A percentile compares a stretch with the other conserved stretches of the same genome.
phyloP scores from a whole-genome alignment of 2,113 vertebrate species.

The Falcunculus frontatus region DNA sequence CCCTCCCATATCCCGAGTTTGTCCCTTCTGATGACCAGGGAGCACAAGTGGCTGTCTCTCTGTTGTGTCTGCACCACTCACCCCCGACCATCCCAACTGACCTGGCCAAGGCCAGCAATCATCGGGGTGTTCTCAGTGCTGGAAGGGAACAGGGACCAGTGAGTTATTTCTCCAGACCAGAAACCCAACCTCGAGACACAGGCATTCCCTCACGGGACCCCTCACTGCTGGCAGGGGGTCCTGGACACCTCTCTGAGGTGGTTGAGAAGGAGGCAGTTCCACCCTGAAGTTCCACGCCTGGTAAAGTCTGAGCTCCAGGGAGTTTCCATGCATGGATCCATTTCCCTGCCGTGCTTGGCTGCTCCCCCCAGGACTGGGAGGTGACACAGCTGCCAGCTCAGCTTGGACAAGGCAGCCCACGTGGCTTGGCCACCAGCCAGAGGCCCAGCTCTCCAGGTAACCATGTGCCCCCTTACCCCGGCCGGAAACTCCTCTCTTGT shows the following conservation, averaged over 20 bases:
- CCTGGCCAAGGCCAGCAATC: conserved; percentile 95
- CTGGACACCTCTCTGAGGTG: not conserved
- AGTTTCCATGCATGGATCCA: fast-evolving
- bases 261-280: not conserved
- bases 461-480: conserved; percentile 77
- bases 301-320: not conserved
- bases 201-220: not conserved
- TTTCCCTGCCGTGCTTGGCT: not conserved
- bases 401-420: fast-evolving
- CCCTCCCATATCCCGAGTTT: fast-evolving
- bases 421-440: not conserved
- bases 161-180: not conserved
- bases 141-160: not conserved
- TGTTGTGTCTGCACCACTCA: not conserved
- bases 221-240: not conserved
- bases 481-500: conserved; percentile 90
- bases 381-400: not conserved
- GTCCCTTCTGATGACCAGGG: not conserved
- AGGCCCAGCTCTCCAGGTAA: not conserved
- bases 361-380: not conserved
- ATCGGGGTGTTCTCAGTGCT: conserved; percentile 97
- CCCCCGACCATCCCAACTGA: conserved; percentile 25
- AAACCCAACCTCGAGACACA: not conserved
- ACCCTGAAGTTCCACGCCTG: not conserved
- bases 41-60: not conserved